Conservation (phyloP, 2,888 invertebrate genomes). For the Drosophila barbarae region DNA sequence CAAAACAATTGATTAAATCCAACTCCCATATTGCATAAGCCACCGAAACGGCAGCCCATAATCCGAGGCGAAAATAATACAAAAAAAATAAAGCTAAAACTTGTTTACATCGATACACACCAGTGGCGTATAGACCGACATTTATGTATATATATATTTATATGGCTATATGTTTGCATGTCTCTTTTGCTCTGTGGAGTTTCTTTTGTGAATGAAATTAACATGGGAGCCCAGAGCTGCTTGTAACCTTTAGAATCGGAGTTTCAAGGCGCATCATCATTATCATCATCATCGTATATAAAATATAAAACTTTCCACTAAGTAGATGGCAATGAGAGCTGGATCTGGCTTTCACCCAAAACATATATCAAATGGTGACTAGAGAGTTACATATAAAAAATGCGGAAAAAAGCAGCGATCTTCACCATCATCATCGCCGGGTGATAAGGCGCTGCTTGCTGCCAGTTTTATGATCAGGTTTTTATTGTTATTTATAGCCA, state of each 20-base stretch:
- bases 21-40: conserved; percentile 22
- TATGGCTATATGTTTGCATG: conserved; percentile 1
- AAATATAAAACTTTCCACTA: conserved; percentile 26
- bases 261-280: conserved; percentile 17
- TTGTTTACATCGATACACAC: conserved; percentile 18
- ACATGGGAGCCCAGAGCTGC: not conserved
- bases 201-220: conserved; percentile 39
- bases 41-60: conserved; percentile 9
- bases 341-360: conserved; percentile 20
- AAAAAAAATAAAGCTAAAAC: conserved; percentile 16
- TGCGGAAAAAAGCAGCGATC: conserved; percentile 7
- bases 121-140: conserved; percentile 10
- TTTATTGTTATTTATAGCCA: conserved; percentile 68
- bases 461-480: conserved; percentile 50
- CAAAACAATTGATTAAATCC: conserved; percentile 17
- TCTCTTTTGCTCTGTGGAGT: conserved; percentile 10
- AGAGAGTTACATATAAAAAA: conserved; percentile 12
- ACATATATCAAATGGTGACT: conserved; percentile 4
- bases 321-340: conserved; percentile 3
- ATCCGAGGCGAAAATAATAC: conserved; percentile 14
- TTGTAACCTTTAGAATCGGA: conserved; percentile 35
- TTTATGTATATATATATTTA: conserved; percentile 2
- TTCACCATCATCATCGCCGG: conserved; percentile 28
- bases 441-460: conserved; percentile 26
- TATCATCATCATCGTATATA: not conserved